phyloP scores from a whole-genome alignment of 2,797 vertebrate genomes.

The Apodemus agrarius region DNA sequence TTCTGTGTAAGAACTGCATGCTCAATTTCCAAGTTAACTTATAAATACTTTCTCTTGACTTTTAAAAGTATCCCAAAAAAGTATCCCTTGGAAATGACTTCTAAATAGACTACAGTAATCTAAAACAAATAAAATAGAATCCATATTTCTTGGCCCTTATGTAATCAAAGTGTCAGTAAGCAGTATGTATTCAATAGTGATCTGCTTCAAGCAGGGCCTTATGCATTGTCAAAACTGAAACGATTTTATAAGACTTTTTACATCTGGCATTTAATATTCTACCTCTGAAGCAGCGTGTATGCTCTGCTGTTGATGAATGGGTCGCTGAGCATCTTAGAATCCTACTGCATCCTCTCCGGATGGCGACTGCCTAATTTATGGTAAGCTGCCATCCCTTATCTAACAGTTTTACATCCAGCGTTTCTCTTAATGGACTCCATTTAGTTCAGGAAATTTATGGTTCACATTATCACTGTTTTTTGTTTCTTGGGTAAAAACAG shows the following conservation, averaged over 20 bases:
- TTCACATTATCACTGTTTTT: constrained; percentile 72
- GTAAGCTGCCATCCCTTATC: constrained; percentile 78
- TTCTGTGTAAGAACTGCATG: not conserved
- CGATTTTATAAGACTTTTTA: not conserved
- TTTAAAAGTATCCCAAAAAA: not conserved
- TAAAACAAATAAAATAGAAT: constrained; percentile 16
- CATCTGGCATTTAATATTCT: constrained; percentile 47
- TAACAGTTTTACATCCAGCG: constrained; percentile 70
- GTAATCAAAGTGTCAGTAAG: not conserved
- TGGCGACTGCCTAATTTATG: constrained; percentile 79
- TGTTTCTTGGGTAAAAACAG: constrained; percentile 73
- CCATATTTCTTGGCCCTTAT: not conserved
- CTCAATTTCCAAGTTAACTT: not conserved
- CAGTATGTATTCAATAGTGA: not conserved
- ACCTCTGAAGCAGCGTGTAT: constrained; percentile 54
- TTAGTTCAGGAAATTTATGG: constrained; percentile 80
- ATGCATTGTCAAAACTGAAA: not conserved
- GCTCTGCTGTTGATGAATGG: constrained; percentile 72
- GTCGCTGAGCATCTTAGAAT: constrained; percentile 67
- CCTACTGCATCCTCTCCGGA: constrained; percentile 58
- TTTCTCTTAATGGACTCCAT: constrained; percentile 80
- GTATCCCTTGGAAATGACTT: constrained; percentile 19
- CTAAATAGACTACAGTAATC: constrained; percentile 24
- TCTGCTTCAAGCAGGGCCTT: constrained; percentile 52
- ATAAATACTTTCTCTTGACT: not conserved